A percentile compares a stretch with the other conserved stretches of the same genome.
Evolutionary conservation across 2,797 vertebrate species (phyloP).

Genomic region (Cynopterus sphinx): DNA sequence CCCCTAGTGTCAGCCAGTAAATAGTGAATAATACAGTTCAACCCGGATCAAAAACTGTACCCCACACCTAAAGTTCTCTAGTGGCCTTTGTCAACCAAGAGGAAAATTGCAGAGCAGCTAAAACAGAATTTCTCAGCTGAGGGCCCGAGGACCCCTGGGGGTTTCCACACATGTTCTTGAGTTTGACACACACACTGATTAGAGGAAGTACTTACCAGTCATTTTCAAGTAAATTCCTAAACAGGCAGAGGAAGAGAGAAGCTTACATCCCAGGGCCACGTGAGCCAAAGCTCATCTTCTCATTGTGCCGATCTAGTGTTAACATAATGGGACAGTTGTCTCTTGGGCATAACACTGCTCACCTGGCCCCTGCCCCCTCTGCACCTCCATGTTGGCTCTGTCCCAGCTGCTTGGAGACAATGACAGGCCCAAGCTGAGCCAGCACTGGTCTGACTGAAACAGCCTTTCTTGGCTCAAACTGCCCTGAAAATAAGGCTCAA

Average conservation of each 20-base stretch:
- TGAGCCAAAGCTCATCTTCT: background rate
- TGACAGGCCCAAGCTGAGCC: background rate
- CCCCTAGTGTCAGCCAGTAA: background rate
- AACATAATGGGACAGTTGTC: background rate
- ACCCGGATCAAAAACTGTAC: background rate
- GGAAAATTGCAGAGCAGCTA: background rate
- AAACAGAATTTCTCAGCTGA: background rate
- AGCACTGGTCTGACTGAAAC: background rate
- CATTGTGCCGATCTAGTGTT: background rate
- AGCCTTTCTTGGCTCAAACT: background rate
- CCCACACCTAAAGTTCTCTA: background rate
- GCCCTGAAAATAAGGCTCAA: background rate
- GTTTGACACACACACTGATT: background rate
- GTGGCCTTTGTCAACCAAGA: background rate
- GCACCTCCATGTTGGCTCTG: background rate
- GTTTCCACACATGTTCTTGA: background rate
- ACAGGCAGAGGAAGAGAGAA: background rate
- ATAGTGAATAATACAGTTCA: background rate
- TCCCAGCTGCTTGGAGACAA: background rate
- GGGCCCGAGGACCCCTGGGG: too few species aligned
- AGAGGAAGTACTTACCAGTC: background rate
- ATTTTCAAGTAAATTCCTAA: background rate
- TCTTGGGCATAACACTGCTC: background rate
- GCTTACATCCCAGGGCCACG: too few species aligned
- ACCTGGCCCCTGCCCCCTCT: too few species aligned